Conservation (phyloP, 1,140 invertebrate genomes). For the Zaprionus nigranus region DNA sequence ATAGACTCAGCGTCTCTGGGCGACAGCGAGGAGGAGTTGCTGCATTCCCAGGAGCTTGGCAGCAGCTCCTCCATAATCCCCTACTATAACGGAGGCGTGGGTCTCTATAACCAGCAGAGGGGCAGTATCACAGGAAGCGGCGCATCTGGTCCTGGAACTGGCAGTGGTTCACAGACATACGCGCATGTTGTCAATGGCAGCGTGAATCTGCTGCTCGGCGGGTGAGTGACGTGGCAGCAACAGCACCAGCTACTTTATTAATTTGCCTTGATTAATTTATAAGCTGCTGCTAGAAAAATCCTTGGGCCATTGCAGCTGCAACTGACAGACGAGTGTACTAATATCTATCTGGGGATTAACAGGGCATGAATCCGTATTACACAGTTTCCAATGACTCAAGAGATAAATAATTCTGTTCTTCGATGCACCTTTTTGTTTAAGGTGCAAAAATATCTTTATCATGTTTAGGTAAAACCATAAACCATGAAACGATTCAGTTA, state of each 20-base stretch:
- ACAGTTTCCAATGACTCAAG: background rate
- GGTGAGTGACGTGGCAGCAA: slow-evolving; percentile 84
- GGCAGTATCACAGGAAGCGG: slow-evolving; percentile 32
- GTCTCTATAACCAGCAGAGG: slow-evolving; percentile 78
- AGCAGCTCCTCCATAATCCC: slow-evolving; percentile 55
- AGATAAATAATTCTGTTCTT: background rate
- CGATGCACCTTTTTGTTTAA: too few species aligned
- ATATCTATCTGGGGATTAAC: background rate
- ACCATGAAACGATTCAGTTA: background rate
- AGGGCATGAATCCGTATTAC: background rate
- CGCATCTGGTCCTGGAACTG: slow-evolving; percentile 37
- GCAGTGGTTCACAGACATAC: slow-evolving; percentile 68
- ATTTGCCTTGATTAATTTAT: slow-evolving; percentile 38
- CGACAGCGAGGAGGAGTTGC: slow-evolving; percentile 48
- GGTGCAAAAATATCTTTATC: too few species aligned
- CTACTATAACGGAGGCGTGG: slow-evolving; percentile 79
- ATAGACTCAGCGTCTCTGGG: slow-evolving; percentile 24
- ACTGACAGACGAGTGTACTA: background rate
- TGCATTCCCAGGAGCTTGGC: slow-evolving; percentile 55
- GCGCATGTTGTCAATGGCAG: slow-evolving; percentile 86
- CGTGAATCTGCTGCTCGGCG: slow-evolving; percentile 87
- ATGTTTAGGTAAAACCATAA: background rate
- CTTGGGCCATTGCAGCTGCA: slow-evolving; percentile 2
- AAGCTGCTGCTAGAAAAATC: slow-evolving; percentile 14
- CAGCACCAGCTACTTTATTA: slow-evolving; percentile 29